Evolutionary conservation across 1,140 invertebrate species (phyloP).

Genomic region (Gyrodactylus salaris): DNA sequence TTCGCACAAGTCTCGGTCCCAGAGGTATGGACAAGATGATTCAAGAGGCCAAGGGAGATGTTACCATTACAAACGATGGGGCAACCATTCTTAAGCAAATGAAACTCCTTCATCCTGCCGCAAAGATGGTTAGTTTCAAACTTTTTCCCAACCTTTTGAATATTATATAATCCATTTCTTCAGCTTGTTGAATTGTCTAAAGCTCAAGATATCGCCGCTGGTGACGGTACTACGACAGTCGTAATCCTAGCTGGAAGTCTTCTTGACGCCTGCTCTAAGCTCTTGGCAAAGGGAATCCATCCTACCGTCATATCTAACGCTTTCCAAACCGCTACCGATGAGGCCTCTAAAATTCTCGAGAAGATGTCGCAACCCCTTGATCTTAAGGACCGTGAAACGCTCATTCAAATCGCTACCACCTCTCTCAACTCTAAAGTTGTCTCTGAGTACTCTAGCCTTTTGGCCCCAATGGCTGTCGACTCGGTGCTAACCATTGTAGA

Average conservation of each 20-base stretch:
- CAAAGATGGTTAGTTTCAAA: constrained; percentile 51
- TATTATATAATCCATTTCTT: constrained; percentile 13
- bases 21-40: constrained; percentile 99
- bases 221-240: constrained; percentile 90
- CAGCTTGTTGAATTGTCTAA: constrained; percentile 82
- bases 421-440: constrained; percentile 94
- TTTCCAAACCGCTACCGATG: constrained; percentile 53
- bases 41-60: constrained; percentile 73
- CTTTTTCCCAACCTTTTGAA: constrained; percentile 2
- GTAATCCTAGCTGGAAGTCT: constrained; percentile 75
- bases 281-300: constrained; percentile 66
- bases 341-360: constrained; percentile 50
- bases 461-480: constrained; percentile 82
- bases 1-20: constrained; percentile 82
- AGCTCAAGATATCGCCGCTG: constrained; percentile 91
- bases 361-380: constrained; percentile 43
- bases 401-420: constrained; percentile 74
- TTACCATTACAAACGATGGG: constrained; percentile 97
- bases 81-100: constrained; percentile 97
- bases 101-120: constrained; percentile 87
- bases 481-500: constrained; percentile 57
- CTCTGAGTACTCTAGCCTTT: constrained; percentile 63
- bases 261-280: constrained; percentile 61
- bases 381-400: constrained; percentile 44
- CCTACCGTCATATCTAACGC: constrained; percentile 82